Base-by-base conservation (phyloP, 1,140 invertebrate species). In the Spodoptera litura region DNA sequence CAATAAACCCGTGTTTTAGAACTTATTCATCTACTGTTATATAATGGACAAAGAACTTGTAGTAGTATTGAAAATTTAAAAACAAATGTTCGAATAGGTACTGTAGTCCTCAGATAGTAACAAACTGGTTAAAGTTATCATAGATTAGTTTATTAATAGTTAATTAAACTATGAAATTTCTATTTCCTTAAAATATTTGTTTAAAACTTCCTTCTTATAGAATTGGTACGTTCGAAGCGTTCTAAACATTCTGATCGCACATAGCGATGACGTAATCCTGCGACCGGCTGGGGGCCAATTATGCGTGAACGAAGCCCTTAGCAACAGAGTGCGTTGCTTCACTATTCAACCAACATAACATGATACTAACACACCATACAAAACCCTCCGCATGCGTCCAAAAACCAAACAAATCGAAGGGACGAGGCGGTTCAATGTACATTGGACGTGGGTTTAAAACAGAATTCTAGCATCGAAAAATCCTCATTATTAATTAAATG, bases 311-410 rank as follows among this genome's bases (percentile, higher is more conserved):
- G 55, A 35, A 51, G 83, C 86, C 85, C 89, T 78, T 91, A 86
- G 88, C 87, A 91, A 91, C 90, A 88, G 68, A 88, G 85, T 89
- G 85, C 89, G 86, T 88, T 78, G 70, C 73, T 75, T 75, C 59
- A 64, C 44, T 35, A 75, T 27, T 38, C n/a, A 5, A 64, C 73
- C 59, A 75, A 13, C 51, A 52, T 64, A 75, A 62, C 25, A 12
- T 10, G 73, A 75, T 6, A 20, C 56, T 27, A 55, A 31, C 25
- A 61, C 53, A 12, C 25, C 10, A 64, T 53, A 31, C 58, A 15
- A 64, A 64, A 35, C 11, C 27, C 59, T 52, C 49, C 25, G 13
- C 2, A 13, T n/a, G 27, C 10, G 12, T 51, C 59, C 35, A 11
- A 51, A 10, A 44, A 5, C n/a, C 13, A 62, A 75, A 15, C 12